Conservation (phyloP, 53 echinoderm and acorn worm species). For the Apostichopus leukothele region DNA sequence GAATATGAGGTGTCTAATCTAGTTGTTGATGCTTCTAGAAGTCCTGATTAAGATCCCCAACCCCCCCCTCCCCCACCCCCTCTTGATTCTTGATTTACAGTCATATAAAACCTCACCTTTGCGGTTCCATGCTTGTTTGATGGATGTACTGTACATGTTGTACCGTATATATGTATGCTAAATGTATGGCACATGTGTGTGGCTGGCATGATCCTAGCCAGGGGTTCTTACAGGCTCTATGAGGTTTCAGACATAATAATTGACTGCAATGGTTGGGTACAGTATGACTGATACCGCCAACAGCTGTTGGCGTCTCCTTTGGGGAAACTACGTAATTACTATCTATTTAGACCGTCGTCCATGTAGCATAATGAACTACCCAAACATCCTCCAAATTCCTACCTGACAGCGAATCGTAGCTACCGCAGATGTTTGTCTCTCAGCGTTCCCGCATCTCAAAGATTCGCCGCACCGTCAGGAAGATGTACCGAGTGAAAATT, state of each 20-base stretch:
- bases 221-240: background rate
- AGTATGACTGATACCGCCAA: conserved; percentile 5
- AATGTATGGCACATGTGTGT: background rate
- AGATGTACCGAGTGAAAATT: background rate
- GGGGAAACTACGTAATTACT: conserved; percentile 43
- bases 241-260: conserved; percentile 4
- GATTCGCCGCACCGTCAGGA: background rate
- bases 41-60: background rate
- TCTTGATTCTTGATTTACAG: background rate
- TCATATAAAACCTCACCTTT: background rate
- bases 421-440: background rate
- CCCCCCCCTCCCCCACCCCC: background rate
- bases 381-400: conserved; percentile 36
- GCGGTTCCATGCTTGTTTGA: background rate
- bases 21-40: background rate
- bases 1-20: background rate
- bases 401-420: conserved; percentile 19
- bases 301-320: background rate
- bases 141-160: background rate
- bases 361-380: conserved; percentile 43
- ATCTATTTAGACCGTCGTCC: conserved; percentile 38
- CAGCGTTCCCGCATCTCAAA: background rate
- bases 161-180: too few relatives aligned
- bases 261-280: conserved; percentile 1
- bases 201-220: conserved; percentile 10